A percentile compares a stretch with the other conserved stretches of the same genome.
Conservation (phyloP, 2,797 vertebrate species). For the Hirundo rustica region DNA sequence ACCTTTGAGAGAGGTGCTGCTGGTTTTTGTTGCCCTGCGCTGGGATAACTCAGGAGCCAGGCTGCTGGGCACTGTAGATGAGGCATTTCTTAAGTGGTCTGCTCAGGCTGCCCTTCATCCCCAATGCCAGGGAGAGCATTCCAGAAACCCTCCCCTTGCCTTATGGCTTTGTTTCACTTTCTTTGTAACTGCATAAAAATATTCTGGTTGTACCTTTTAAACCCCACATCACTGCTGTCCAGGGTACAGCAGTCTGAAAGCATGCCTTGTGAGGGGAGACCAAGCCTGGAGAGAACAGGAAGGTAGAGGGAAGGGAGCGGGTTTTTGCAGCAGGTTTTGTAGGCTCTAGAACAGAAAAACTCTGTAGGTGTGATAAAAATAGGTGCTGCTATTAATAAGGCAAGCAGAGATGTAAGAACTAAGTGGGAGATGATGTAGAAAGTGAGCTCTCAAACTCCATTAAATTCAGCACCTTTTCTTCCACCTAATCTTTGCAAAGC, state of each 20-base stretch:
- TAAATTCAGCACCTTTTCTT: not conserved
- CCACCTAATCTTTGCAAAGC: not conserved
- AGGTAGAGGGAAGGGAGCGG: not conserved
- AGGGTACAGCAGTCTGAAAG: not conserved
- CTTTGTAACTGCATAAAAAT: not conserved
- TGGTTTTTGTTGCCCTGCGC: not conserved
- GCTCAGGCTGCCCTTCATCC: not conserved
- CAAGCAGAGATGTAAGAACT: not conserved
- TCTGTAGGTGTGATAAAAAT: not conserved
- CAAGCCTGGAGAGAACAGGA: not conserved
- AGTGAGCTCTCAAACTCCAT: not conserved
- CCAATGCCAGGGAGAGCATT: rapidly evolving
- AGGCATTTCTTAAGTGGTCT: not conserved
- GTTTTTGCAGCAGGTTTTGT: not conserved
- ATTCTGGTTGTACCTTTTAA: not conserved
- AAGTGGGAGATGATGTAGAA: not conserved
- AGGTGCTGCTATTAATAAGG: constrained; percentile 5
- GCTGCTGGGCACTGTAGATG: not conserved
- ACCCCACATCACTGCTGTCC: not conserved
- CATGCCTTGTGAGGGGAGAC: not conserved
- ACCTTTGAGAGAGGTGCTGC: not conserved
- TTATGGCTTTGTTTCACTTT: not conserved
- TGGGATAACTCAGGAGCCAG: not conserved
- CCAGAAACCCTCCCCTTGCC: not conserved
- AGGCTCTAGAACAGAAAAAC: not conserved